Base-by-base conservation (phyloP, 2,888 invertebrate species). In the Polymixis lichenea region DNA sequence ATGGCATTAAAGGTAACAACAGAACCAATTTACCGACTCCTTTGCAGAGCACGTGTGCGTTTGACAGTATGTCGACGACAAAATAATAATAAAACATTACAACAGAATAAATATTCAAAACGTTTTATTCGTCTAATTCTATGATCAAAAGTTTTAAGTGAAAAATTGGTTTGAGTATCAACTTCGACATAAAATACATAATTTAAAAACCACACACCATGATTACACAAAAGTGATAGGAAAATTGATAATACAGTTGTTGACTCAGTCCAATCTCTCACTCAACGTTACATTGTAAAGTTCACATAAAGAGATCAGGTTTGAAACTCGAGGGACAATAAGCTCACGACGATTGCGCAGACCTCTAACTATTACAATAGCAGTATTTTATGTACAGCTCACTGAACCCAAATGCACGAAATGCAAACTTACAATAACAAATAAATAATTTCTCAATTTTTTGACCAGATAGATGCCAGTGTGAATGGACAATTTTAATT, bases 401-500 rank as follows among this genome's bases (percentile, higher is more conserved):
- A 91, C 87, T 90, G 90, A 93, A 95, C 91, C 91, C 91, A 93
- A 94, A 94, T 94, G 93, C 93, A 91, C 90, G 88, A 93, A 94
- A 95, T 95, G 94, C 94, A 94, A 93, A 93, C 94, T 93, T 93
- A 95, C 92, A 94, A 91, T 93, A 94, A 92, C 88, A 94, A 38
- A 95, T 95, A 95, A 95, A 95, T 95, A 95, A 94, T 94, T 93
- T 94, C 90, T 92, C 86, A 91, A 72, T 79, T 90, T 93, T 95
- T 92, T 95, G 95, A 95, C 95, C 95, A 96, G 96, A 95, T 93
- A 92, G 87, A 93, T 95, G 95, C 94, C 95, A 95, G 93, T 90
- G 90, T 88, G 91, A 93, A 93, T 94, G 95, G 95, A 95, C 95
- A 96, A 94, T 92, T 95, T 95, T 95, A 95, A 95, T 95, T 96